Evolutionary conservation across 1,140 invertebrate species (phyloP).

Genomic region (Drosophila suzukii): DNA sequence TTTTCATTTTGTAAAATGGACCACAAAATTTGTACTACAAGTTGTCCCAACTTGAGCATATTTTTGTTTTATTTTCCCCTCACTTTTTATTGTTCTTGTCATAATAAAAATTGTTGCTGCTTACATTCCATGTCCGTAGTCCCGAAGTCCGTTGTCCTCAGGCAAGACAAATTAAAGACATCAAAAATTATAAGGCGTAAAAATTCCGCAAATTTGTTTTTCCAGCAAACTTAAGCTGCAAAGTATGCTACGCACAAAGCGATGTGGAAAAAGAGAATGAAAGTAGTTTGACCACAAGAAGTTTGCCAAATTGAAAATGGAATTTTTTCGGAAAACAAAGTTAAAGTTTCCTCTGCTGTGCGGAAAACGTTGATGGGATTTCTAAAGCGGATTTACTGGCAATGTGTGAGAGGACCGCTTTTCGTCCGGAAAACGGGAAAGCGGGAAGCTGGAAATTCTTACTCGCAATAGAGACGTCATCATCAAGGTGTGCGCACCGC

Average conservation of each 20-base stretch:
- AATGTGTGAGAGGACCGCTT: slow-evolving; percentile 46
- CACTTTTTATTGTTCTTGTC: slow-evolving; percentile 70
- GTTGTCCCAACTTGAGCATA: slow-evolving; percentile 58
- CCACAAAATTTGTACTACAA: slow-evolving; percentile 80
- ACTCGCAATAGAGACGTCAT: slow-evolving; percentile 63
- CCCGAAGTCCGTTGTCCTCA: slow-evolving; percentile 39
- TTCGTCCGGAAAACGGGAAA: neutral
- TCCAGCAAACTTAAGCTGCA: slow-evolving; percentile 26
- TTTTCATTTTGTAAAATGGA: slow-evolving; percentile 80
- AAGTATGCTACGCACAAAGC: slow-evolving; percentile 48
- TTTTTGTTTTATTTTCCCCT: slow-evolving; percentile 32
- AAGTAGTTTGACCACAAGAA: slow-evolving; percentile 52
- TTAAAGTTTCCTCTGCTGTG: slow-evolving; percentile 55
- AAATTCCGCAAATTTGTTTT: slow-evolving; percentile 57
- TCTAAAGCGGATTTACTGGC: slow-evolving; percentile 71
- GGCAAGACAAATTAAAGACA: slow-evolving; percentile 81
- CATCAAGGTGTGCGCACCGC: slow-evolving; percentile 68
- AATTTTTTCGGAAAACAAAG: slow-evolving; percentile 58
- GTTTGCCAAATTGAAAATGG: slow-evolving; percentile 77
- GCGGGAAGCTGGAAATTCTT: slow-evolving; percentile 3
- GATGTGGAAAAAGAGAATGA: slow-evolving; percentile 23
- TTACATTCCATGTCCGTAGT: slow-evolving; percentile 52
- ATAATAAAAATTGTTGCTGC: slow-evolving; percentile 77
- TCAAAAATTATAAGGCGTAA: slow-evolving; percentile 80
- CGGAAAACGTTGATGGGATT: slow-evolving; percentile 65